These are phyloP conservation scores for Coregonus suidteri DNA, from an alignment of 2,797 vertebrate species.

Conservation along the genomic window DNA sequence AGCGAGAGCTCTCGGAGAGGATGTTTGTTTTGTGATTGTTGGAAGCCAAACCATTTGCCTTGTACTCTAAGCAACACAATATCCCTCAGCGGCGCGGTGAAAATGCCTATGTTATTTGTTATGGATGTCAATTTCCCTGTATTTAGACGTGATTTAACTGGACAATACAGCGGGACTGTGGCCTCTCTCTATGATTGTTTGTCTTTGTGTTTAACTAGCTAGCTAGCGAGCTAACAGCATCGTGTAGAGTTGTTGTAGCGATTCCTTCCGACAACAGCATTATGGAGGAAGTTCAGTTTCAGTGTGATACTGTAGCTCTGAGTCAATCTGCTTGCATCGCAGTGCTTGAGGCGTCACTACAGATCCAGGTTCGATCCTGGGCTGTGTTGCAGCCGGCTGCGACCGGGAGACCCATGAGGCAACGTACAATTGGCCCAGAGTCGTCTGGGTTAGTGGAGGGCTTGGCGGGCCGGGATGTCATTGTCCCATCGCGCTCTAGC, in stretches of 20 bases:
- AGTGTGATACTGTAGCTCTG: background rate
- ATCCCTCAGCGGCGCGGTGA: constrained; percentile 54
- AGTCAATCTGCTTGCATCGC: too few relatives aligned
- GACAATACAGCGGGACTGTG: constrained; percentile 55
- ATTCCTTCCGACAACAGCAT: constrained; percentile 14
- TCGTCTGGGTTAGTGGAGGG: too few relatives aligned
- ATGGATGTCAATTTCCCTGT: constrained; percentile 71
- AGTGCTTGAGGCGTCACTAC: too few relatives aligned
- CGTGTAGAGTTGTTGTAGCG: constrained; percentile 29
- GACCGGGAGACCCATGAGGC: too few relatives aligned
- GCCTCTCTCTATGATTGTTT: constrained; percentile 6
- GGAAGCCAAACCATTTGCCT: constrained; percentile 61
- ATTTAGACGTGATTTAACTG: constrained; percentile 67
- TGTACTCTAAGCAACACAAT: constrained; percentile 63
- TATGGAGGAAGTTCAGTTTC: background rate
- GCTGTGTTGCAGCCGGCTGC: too few relatives aligned
- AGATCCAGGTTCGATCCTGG: too few relatives aligned
- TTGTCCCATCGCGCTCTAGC: too few relatives aligned
- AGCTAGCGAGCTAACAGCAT: constrained; percentile 2
- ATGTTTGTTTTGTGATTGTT: constrained; percentile 77
- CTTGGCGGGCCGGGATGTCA: too few relatives aligned
- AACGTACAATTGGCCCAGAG: too few relatives aligned
- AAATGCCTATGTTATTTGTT: constrained; percentile 73
- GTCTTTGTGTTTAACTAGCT: constrained; percentile 29
- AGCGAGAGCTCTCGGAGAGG: constrained; percentile 67